Percentiles rank a stretch among this genome's conserved stretches.
These are phyloP conservation scores for Dolichallabes microphthalmus DNA, from an alignment of 2,113 vertebrate species.

Conservation along the genomic window DNA sequence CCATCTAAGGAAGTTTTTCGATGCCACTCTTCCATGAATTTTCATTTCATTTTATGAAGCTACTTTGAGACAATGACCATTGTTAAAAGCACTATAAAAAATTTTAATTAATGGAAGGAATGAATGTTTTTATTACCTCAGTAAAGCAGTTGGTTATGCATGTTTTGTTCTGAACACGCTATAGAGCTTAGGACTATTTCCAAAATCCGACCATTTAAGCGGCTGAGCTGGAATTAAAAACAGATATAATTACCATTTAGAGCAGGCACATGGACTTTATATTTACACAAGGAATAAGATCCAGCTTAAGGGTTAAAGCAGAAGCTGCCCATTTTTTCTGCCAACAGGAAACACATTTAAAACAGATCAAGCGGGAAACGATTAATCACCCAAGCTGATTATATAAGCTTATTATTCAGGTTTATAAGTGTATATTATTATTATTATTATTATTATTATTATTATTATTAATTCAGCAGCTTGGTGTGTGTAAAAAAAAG, in stretches of 20 bases:
- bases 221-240: background rate
- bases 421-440: background rate
- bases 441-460: no score
- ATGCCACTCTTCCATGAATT: no score
- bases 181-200: background rate
- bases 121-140: background rate
- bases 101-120: background rate
- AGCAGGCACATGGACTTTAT: background rate
- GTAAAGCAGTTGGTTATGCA: background rate
- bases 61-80: no score
- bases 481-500: background rate
- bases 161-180: background rate
- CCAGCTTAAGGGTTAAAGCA: background rate
- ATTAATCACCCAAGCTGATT: background rate
- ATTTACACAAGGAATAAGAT: background rate
- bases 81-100: no score
- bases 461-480: background rate
- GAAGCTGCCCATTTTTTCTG: background rate
- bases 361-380: conserved; percentile 9
- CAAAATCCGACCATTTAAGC: background rate
- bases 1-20: no score
- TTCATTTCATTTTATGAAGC: no score
- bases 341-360: conserved; percentile 28
- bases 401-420: background rate
- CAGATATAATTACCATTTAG: background rate